Evolutionary conservation across 2,113 vertebrate species (phyloP).

Genomic region (Seriola quinqueradiata): DNA sequence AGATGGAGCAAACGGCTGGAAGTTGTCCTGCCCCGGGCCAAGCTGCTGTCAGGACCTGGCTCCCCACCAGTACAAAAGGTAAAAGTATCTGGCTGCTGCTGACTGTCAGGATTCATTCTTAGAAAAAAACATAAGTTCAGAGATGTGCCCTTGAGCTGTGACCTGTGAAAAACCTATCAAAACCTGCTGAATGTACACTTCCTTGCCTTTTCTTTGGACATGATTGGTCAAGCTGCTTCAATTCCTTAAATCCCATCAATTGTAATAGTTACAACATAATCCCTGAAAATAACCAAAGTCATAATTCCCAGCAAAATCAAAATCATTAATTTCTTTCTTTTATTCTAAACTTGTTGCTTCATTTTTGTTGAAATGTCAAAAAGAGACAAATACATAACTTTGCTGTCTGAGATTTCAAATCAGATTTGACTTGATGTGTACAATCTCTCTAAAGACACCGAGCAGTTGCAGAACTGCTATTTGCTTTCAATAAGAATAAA

Average conservation of each 20-base stretch:
- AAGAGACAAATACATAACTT: background rate
- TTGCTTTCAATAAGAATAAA: too few species aligned
- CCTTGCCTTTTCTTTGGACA: background rate
- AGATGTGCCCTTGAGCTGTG: background rate
- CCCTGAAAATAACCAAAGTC: background rate
- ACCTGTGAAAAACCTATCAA: background rate
- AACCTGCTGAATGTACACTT: background rate
- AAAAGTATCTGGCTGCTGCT: constrained; percentile 7
- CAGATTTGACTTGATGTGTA: too few species aligned
- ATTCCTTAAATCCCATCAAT: background rate
- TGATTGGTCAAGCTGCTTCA: background rate
- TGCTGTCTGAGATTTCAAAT: background rate
- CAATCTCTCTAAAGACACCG: too few species aligned
- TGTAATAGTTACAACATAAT: background rate
- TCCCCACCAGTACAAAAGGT: constrained; percentile 70
- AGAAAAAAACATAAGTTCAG: background rate
- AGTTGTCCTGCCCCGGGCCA: constrained; percentile 52
- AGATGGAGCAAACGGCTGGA: constrained; percentile 43
- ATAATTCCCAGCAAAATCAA: background rate
- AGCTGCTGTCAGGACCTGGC: constrained; percentile 45
- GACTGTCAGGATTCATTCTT: background rate
- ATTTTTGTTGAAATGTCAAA: background rate
- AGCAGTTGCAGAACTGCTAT: too few species aligned
- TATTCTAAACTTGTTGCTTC: background rate
- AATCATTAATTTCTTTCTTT: too few species aligned